phyloP scores from a whole-genome alignment of 2,113 vertebrate genomes.

The Rhagologus leucostigma region DNA sequence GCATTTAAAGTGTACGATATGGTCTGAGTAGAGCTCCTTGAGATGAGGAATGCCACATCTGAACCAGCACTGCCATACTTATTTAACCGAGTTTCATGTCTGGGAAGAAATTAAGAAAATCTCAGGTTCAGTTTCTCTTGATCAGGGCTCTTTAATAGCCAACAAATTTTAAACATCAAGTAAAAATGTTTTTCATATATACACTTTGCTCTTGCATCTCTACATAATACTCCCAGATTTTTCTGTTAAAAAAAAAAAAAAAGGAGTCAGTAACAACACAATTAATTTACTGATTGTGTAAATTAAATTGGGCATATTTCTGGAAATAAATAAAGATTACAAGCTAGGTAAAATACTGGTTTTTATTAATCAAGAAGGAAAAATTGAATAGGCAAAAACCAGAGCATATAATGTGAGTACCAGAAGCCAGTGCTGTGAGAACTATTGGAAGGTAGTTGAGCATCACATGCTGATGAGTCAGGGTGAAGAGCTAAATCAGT shows the following conservation, averaged over 20 bases:
- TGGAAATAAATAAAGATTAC: neutral
- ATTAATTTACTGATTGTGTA: neutral
- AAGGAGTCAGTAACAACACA: neutral
- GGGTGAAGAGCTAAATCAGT: neutral
- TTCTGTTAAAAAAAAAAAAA: neutral
- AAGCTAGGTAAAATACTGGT: neutral
- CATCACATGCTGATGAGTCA: neutral
- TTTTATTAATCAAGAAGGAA: neutral
- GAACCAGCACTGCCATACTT: rapidly evolving
- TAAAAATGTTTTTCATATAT: neutral
- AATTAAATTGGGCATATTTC: neutral
- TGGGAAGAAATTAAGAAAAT: neutral
- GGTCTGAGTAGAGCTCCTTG: neutral
- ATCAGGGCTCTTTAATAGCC: neutral
- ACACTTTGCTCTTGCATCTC: neutral
- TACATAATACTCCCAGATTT: neutral
- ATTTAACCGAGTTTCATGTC: neutral
- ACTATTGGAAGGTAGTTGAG: neutral
- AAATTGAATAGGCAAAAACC: neutral
- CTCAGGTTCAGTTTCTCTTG: neutral
- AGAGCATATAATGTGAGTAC: neutral
- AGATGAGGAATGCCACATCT: neutral
- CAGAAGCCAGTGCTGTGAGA: neutral
- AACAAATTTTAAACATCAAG: neutral
- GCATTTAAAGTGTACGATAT: neutral